Conservation (phyloP, 2,797 vertebrate genomes). For the Pseudopleuronectes americanus region DNA sequence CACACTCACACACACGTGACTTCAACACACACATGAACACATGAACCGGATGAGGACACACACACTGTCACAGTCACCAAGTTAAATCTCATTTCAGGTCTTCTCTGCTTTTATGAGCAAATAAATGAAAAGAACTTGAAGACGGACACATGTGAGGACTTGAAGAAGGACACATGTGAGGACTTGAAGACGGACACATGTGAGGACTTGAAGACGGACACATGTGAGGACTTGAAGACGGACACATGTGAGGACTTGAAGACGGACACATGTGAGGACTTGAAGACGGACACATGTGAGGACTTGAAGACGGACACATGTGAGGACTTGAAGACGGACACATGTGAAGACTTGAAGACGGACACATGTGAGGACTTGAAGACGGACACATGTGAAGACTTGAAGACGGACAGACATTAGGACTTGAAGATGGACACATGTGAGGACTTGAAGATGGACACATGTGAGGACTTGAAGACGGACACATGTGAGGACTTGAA, state of each 20-base stretch:
- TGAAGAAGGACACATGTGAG: too few relatives aligned
- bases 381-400: too few relatives aligned
- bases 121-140: background rate
- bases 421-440: conserved; percentile 43
- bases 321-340: conserved; percentile 9
- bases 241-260: background rate
- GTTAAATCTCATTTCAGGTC: background rate
- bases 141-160: background rate
- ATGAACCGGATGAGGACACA: background rate
- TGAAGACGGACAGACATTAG: background rate
- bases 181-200: too few relatives aligned
- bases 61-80: background rate
- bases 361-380: conserved; percentile 21
- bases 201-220: too few relatives aligned
- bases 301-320: background rate
- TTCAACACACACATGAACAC: background rate
- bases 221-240: background rate
- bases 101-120: too few relatives aligned
- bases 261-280: background rate
- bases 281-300: background rate
- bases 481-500: conserved; percentile 66
- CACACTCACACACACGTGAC: conserved; percentile 4
- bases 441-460: conserved; percentile 46
- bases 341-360: conserved; percentile 34
- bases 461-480: background rate